Base-by-base conservation (phyloP, 2,797 vertebrate species). In the Galagoides demidoff region DNA sequence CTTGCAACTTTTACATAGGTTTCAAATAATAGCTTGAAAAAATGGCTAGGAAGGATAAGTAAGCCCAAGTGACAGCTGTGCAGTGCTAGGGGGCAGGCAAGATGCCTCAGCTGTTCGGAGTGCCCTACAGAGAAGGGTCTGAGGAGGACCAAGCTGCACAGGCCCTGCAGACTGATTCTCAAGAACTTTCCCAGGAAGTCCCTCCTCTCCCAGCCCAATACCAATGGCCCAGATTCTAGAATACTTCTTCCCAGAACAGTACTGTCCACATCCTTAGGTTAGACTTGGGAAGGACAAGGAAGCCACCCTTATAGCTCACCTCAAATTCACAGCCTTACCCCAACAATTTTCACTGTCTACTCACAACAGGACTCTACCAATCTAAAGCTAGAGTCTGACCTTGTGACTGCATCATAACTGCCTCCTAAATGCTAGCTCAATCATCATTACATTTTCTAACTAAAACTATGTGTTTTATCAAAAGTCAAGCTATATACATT, bases 151-250 rank as follows among this genome's bases (percentile, higher is more conserved):
- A 0, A 25, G 59, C 20, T 13, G 10, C 43, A 14, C 4, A 29
- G 37, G 55, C 3, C 0, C 77, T 9, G 1, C 14, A 5, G 45
- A 43, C 59, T 17, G 73, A 22, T 2, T 20, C 12, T 6, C 49
- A 37, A 23, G 19, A n/a, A 52, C 4, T 43, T 16, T 6, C 31
- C 23, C 0, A 2, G 31, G 49, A 52, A 52, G 16, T 16, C 49
- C 34, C 0, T 5, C 45, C 5, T 16, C 16, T 52, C 14, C 14
- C 14, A 52, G 49, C 2, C 39, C 14, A 17, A 16, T 19, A 22
- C 31, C 2, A 1, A 68, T 14, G 14, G 76, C 63, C 27, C 6
- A 2, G 12, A 34, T 17, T 17, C 11, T 0, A 0, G 37, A 71
- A 70, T 0, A 7, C 31, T 52, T 52, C 29, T 22, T 68, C 76